Conservation (phyloP, 64 coral and sea anemone genomes). For the Pocillopora verrucosa region DNA sequence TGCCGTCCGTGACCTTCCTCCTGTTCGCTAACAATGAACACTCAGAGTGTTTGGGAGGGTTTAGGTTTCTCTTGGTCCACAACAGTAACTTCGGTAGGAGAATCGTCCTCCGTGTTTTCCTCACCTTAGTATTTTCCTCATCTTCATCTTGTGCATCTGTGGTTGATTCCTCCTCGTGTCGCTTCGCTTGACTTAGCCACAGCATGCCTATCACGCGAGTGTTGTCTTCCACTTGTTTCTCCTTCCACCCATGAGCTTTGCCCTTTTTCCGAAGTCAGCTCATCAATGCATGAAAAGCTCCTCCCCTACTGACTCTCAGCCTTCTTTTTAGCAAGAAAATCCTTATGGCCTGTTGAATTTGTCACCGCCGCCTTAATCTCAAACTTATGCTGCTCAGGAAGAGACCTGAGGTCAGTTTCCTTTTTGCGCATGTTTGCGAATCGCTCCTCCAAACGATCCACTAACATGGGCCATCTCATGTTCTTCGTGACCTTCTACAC, state of each 20-base stretch:
- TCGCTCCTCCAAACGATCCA: constrained; percentile 58
- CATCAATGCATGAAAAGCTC: constrained; percentile 81
- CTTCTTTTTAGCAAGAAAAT: constrained; percentile 72
- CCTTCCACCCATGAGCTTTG: constrained; percentile 67
- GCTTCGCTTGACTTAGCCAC: constrained; percentile 77
- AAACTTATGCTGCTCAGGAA: constrained; percentile 40
- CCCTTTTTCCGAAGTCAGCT: constrained; percentile 61
- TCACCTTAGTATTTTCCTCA: background rate
- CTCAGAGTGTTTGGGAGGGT: constrained; percentile 21
- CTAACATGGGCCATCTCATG: constrained; percentile 73
- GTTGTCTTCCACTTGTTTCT: constrained; percentile 66
- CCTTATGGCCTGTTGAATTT: constrained; percentile 87
- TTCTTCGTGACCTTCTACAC: constrained; percentile 86
- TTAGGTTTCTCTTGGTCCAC: constrained; percentile 8
- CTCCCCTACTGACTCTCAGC: constrained; percentile 44
- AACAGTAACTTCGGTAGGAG: background rate
- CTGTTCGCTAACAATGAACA: constrained; percentile 16
- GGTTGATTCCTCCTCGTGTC: constrained; percentile 57
- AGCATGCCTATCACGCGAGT: constrained; percentile 77
- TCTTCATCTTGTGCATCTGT: constrained; percentile 36
- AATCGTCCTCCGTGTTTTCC: background rate
- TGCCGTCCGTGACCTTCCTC: background rate
- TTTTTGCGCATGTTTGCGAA: constrained; percentile 66
- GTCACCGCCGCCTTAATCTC: constrained; percentile 59
- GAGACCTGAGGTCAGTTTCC: constrained; percentile 49